These are phyloP conservation scores for Dromococcyx pavoninus DNA, from an alignment of 2,797 vertebrate species.

Conservation along the genomic window DNA sequence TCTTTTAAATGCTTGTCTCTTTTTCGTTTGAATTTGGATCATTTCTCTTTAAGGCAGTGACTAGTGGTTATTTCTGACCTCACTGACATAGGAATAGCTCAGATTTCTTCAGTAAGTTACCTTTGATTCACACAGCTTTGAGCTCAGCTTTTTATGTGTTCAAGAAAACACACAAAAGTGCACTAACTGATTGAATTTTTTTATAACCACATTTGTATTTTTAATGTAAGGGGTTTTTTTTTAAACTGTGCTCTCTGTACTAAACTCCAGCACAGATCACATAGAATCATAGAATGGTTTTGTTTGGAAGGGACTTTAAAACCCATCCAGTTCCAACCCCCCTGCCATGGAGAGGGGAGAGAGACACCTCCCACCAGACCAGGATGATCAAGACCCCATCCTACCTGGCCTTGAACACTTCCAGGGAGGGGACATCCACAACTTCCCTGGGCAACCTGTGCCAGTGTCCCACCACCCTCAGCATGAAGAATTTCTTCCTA, in stretches of 20 bases:
- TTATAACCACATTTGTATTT: background rate
- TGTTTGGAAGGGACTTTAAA: too few species aligned
- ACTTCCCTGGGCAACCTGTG: too few species aligned
- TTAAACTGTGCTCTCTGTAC: background rate
- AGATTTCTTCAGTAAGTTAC: background rate
- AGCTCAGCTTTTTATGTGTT: background rate
- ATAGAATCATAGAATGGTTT: too few species aligned
- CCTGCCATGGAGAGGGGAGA: too few species aligned
- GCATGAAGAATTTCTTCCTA: too few species aligned
- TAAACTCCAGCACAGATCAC: background rate
- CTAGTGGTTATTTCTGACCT: background rate
- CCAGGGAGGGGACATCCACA: too few species aligned
- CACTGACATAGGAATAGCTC: background rate
- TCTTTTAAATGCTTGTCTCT: background rate
- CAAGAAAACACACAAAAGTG: background rate
- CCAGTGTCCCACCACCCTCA: too few species aligned
- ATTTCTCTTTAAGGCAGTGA: background rate
- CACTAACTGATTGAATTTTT: background rate
- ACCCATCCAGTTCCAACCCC: too few species aligned
- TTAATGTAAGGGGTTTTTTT: background rate
- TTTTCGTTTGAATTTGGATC: background rate
- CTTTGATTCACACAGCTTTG: background rate
- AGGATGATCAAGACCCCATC: too few species aligned
- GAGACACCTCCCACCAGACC: too few species aligned
- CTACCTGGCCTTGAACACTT: too few species aligned